Evolutionary conservation across 1,140 invertebrate genomes (phyloP), one percentile per base, ranked within the genome.

Genomic region (Eurosta solidaginis): DNA sequence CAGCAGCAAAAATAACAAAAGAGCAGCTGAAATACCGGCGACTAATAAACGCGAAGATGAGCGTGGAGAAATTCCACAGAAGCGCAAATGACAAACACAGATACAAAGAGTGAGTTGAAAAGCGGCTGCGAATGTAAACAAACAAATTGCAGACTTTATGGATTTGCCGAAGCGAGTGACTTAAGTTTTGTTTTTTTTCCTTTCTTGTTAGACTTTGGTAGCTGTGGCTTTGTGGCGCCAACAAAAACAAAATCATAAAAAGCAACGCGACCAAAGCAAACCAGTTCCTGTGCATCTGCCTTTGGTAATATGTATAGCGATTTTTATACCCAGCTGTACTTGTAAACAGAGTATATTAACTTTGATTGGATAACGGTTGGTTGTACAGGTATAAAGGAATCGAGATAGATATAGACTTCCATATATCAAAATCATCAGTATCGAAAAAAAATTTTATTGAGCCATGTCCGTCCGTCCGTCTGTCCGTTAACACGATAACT

Each of bases 141-240:
- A 68, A 68, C 7, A 68, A 22, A 29, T 68, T 68, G 59, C 59
- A 68, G 59, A 68, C 59, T 40, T 68, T 42, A 68, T 68, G 59
- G 27, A 29, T 68, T 68, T 22, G 59, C 17, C 4, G 3, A 2
- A 12, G 59, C 59, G n/a, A 40, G 33, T 68, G 33, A 9, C 0
- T n/a, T n/a, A n/a, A n/a, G n/a, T n/a, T 59, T 33, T 59, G 7
- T 17, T 33, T 68, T 0, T 68, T 36, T 68, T 14, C 10, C 6
- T 14, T 63, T 63, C 12, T 33, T 59, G 9, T 29, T n/a, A 14
- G n/a, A 7, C 45, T 47, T 47, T 14, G 45, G 45, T n/a, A 12
- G 14, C n/a, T 36, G 54, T 40, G 29, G 3, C 17, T 2, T 36
- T 36, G 29, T 40, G 59, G 59, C 59, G 59, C 59, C 59, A 40